Percentiles rank a stretch among this genome's conserved stretches.
Evolutionary conservation across 2,113 vertebrate genomes (phyloP).

Genomic region (Tor tambroides): DNA sequence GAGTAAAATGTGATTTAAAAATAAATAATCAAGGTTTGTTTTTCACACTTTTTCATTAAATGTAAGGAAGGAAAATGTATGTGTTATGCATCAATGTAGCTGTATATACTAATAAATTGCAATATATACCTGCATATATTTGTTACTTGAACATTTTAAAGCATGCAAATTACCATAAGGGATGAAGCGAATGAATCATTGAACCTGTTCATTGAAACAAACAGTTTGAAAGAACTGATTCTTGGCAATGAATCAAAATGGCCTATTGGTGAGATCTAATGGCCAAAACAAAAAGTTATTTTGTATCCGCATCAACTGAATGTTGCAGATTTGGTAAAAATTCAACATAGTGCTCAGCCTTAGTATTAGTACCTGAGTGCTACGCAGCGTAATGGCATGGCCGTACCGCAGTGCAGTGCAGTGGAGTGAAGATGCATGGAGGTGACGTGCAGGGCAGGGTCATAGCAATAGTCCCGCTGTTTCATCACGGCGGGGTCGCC

Average conservation of each 20-base stretch:
- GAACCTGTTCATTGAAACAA: background rate
- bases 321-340: background rate
- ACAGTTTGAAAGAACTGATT: background rate
- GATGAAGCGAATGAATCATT: background rate
- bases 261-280: background rate
- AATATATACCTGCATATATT: too few species aligned
- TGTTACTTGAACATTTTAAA: background rate
- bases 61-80: background rate
- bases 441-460: constrained; percentile 18
- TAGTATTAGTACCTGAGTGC: too few species aligned
- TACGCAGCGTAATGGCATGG: background rate
- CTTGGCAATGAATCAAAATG: background rate
- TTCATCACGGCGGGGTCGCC: constrained; percentile 50
- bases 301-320: too few species aligned
- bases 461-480: constrained; percentile 35
- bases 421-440: constrained; percentile 2
- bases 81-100: background rate
- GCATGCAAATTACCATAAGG: background rate
- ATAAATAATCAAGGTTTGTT: too few species aligned
- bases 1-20: background rate
- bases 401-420: background rate
- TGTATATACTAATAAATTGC: too few species aligned
- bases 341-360: background rate
- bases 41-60: background rate
- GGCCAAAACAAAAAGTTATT: too few species aligned